phyloP scores from a whole-genome alignment of 2,113 vertebrate genomes.

The Illadopsis cleaveri region DNA sequence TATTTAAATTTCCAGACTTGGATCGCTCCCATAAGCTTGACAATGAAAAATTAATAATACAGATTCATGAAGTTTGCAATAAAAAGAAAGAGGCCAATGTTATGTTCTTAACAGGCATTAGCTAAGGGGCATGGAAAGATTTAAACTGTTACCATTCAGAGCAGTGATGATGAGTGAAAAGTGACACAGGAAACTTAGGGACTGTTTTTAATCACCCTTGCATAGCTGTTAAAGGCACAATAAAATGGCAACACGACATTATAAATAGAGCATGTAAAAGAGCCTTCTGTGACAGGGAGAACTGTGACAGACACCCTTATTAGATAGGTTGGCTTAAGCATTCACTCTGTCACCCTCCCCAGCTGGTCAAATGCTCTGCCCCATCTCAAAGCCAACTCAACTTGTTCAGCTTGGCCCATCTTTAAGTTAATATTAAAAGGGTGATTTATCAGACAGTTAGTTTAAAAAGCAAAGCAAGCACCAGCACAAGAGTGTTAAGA shows the following conservation, averaged over 20 bases:
- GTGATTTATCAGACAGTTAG: background rate
- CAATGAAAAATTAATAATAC: constrained; percentile 41
- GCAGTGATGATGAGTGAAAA: constrained; percentile 55
- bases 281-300: constrained; percentile 35
- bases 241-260: constrained; percentile 54
- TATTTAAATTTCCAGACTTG: constrained; percentile 57
- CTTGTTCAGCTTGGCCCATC: background rate
- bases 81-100: background rate
- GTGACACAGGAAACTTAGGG: constrained; percentile 45
- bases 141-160: constrained; percentile 48
- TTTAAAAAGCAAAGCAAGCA: background rate
- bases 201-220: constrained; percentile 61
- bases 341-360: background rate
- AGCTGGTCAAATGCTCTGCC: background rate
- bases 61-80: background rate
- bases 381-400: background rate
- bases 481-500: background rate
- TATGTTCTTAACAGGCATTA: background rate
- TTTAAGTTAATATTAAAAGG: background rate
- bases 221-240: constrained; percentile 49
- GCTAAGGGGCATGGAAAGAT: constrained; percentile 21
- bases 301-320: background rate
- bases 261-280: constrained; percentile 53
- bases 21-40: constrained; percentile 21
- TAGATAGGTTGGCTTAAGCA: constrained; percentile 42